These are phyloP conservation scores for Lampris megalopsis DNA, from an alignment of 2,113 vertebrate genomes.

Conservation along the genomic window DNA sequence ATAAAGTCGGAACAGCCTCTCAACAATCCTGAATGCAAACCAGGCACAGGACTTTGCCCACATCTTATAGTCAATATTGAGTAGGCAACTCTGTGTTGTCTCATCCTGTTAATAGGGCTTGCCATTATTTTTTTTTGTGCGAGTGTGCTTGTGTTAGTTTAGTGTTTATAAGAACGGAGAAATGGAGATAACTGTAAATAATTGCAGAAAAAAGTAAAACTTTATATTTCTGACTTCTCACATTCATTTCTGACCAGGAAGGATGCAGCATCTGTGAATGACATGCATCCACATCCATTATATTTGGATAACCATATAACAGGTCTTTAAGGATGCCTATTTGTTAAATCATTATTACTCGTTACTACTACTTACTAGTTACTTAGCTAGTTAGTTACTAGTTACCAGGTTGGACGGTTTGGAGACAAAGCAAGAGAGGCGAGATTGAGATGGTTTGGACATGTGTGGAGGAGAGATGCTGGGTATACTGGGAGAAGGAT, in stretches of 20 bases:
- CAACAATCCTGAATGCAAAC: too few species aligned
- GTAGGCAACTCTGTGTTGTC: slow-evolving; percentile 19
- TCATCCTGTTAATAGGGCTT: slow-evolving; percentile 48
- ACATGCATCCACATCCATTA: slow-evolving; percentile 47
- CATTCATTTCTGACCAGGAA: slow-evolving; percentile 42
- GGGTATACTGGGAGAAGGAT: too few species aligned
- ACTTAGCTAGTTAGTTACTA: too few species aligned
- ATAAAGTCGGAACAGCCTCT: slow-evolving; percentile 11
- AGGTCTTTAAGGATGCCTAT: slow-evolving; percentile 25
- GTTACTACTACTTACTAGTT: too few species aligned
- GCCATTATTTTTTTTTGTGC: slow-evolving; percentile 29
- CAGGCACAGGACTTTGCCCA: too few species aligned
- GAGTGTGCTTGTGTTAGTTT: slow-evolving; percentile 31
- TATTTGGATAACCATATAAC: slow-evolving; percentile 55
- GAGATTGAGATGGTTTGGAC: too few species aligned
- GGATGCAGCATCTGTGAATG: slow-evolving; percentile 56
- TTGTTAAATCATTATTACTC: background rate
- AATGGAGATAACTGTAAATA: too few species aligned
- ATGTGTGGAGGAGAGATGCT: too few species aligned
- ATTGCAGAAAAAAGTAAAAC: too few species aligned
- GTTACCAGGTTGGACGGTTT: too few species aligned
- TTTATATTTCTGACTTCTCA: background rate
- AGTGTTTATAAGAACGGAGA: background rate
- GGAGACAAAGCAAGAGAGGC: too few species aligned
- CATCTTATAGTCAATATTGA: too few species aligned